Base-by-base conservation (phyloP, 2,113 vertebrate species). In the Tachuris rubrigastra region DNA sequence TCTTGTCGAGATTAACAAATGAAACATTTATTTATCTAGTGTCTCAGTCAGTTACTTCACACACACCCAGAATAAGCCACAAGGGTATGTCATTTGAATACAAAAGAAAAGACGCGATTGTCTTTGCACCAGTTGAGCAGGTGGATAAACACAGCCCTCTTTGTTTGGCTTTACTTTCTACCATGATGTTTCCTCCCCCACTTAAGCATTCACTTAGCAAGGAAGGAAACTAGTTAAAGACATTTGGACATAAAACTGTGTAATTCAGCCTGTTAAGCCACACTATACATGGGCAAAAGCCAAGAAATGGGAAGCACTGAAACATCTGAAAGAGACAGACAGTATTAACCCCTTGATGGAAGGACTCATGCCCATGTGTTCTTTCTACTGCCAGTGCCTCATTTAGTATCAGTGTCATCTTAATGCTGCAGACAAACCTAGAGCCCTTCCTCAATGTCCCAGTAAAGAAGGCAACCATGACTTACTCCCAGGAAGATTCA, bases 101-200 rank as follows among this genome's bases (percentile, higher is more conserved):
- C 22, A 81, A 50, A 81, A 20, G 19, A 30, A 53, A 66, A 81
- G 58, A 22, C 1, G 0, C 10, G 4, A 31, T 72, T 83, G 58
- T 55, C 41, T 66, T 82, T 41, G 84, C 31, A 25, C 67, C 27
- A 39, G 31, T 53, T 66, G 53, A 75, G n/a, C 30, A 75, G 71
- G 23, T 35, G n/a, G 25, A 5, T 42, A 73, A 93, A 90, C 4
- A 6, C n/a, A 75, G 60, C 25, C 18, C 42, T 52, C 28, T 56
- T 41, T 76, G 41, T 66, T 53, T 85, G 55, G 13, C 41, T 89
- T 69, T 69, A 35, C 53, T 92, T 92, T 85, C 74, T 94, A 42
- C 50, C 47, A 20, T 0, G 0, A 6, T 10, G 7, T 41, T 87
- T 76, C 56, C 58, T 71, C 7, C 9, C 4, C 8, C 3, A 3